Evolutionary conservation across 2,797 vertebrate species (phyloP).

Genomic region (Eleutherodactylus coqui): DNA sequence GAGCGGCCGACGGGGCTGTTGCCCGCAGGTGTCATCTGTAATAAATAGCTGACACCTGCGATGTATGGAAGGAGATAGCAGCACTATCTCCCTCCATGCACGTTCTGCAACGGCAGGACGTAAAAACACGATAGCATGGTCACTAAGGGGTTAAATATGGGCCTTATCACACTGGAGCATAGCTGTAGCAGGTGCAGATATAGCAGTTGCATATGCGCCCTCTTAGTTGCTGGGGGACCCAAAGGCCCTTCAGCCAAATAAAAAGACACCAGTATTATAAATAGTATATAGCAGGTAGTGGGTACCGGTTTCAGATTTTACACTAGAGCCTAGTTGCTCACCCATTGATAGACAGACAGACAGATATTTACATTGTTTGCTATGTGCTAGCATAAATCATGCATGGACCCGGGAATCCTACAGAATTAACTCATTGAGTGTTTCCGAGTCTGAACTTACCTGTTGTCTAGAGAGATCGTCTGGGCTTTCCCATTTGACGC

Average conservation of each 20-base stretch:
- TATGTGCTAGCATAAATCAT: neutral
- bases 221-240: neutral
- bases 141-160: neutral
- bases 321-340: neutral
- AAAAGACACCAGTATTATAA: too few relatives aligned
- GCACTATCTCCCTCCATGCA: too few relatives aligned
- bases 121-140: too few relatives aligned
- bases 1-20: too few relatives aligned
- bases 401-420: neutral
- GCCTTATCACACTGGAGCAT: neutral
- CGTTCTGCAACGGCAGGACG: too few relatives aligned
- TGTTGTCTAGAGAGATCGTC: conserved; percentile 35
- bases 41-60: too few relatives aligned
- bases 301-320: too few relatives aligned
- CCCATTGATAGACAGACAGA: too few relatives aligned
- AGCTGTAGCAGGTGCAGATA: neutral
- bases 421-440: neutral
- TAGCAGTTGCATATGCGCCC: neutral
- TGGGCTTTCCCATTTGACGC: conserved; percentile 5
- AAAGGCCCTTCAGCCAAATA: neutral
- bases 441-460: conserved; percentile 22
- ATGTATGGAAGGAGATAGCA: too few relatives aligned
- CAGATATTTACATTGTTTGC: neutral
- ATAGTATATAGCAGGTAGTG: too few relatives aligned
- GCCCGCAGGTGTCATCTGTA: too few relatives aligned